phyloP scores from a whole-genome alignment of 2,797 vertebrate species.

The Coranthus polyacanthus region DNA sequence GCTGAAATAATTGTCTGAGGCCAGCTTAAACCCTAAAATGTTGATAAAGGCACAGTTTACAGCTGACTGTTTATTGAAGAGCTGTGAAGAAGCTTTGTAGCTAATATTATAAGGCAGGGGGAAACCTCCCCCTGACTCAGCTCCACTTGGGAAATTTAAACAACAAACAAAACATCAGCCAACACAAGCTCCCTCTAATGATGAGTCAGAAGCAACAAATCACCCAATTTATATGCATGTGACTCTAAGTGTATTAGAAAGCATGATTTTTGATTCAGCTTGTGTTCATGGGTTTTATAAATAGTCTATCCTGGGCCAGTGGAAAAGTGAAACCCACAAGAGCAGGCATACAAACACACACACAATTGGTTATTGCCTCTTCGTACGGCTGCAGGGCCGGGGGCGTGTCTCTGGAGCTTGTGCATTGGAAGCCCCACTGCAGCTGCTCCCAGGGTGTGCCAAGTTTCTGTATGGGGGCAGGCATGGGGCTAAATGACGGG shows the following conservation, averaged over 20 bases:
- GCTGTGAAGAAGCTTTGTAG: slow-evolving; percentile 40
- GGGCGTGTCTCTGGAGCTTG: slow-evolving; percentile 73
- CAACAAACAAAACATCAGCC: slow-evolving; percentile 78
- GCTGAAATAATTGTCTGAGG: slow-evolving; percentile 42
- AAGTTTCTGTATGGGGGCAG: slow-evolving; percentile 82
- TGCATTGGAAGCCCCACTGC: slow-evolving; percentile 79
- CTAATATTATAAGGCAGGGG: slow-evolving; percentile 63
- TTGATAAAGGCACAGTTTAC: slow-evolving; percentile 3
- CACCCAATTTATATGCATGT: slow-evolving; percentile 48
- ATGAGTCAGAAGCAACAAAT: slow-evolving; percentile 70
- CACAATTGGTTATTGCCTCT: slow-evolving; percentile 74
- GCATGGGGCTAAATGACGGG: slow-evolving; percentile 71
- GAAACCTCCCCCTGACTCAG: slow-evolving; percentile 65
- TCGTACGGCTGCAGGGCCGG: slow-evolving; percentile 76
- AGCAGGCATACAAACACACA: slow-evolving; percentile 40
- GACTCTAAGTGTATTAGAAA: slow-evolving; percentile 39
- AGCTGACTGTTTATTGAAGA: slow-evolving; percentile 25
- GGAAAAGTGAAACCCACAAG: slow-evolving; percentile 64
- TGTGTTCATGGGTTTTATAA: slow-evolving; percentile 42
- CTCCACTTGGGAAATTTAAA: slow-evolving; percentile 77
- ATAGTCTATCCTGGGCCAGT: slow-evolving; percentile 59
- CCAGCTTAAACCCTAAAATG: slow-evolving; percentile 15
- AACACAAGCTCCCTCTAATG: slow-evolving; percentile 67
- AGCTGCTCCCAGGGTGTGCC: slow-evolving; percentile 87
- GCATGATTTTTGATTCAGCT: slow-evolving; percentile 35